Evolutionary conservation across 1,140 invertebrate genomes (phyloP).

Genomic region (Alviniconcha marisindica): DNA sequence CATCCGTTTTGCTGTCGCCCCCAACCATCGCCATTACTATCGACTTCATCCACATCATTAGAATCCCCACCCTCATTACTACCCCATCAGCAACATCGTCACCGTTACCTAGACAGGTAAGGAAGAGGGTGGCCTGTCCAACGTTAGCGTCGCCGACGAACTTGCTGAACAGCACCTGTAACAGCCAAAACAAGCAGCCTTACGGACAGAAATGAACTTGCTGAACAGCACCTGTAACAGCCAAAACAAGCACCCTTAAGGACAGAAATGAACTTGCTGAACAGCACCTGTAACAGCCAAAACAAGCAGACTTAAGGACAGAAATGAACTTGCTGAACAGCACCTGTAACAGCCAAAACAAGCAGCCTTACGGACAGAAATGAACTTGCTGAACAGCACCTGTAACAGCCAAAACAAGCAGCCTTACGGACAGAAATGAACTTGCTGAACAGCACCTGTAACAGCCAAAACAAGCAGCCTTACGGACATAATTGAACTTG

Average conservation of each 20-base stretch:
- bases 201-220: background rate
- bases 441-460: too few species aligned
- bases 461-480: too few species aligned
- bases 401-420: background rate
- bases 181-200: constrained; percentile 11
- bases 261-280: background rate
- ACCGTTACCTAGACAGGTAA: constrained; percentile 48
- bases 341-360: background rate
- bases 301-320: background rate
- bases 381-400: background rate
- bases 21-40: too few species aligned
- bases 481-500: too few species aligned
- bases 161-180: constrained; percentile 91
- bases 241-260: background rate
- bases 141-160: constrained; percentile 93
- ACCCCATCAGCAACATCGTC: too few species aligned
- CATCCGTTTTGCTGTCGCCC: too few species aligned
- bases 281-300: background rate
- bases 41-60: too few species aligned
- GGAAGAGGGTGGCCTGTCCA: constrained; percentile 79
- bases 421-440: too few species aligned
- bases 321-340: background rate
- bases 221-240: background rate
- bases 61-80: too few species aligned
- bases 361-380: too few species aligned